Percentiles rank a stretch among this genome's conserved stretches.
Conservation (phyloP, 2,888 invertebrate genomes). For the Temnothorax ravouxi region DNA sequence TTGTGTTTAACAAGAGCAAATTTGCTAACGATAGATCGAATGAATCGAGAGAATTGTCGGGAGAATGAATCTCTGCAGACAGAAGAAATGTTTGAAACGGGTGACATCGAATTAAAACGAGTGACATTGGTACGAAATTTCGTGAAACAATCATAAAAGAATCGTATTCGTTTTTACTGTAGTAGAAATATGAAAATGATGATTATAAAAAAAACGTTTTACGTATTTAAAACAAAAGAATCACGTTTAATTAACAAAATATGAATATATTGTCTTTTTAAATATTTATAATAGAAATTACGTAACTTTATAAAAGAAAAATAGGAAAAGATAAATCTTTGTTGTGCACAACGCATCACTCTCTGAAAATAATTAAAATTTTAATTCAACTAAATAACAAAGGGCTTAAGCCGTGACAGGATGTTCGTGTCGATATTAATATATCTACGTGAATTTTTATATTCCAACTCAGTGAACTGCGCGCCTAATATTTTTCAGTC, state of each 20-base stretch:
- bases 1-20: constrained; percentile 44
- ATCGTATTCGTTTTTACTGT: background rate
- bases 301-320: background rate
- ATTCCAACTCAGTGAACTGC: too few species aligned
- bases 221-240: background rate
- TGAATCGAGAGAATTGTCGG: background rate
- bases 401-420: too few species aligned
- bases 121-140: constrained; percentile 19
- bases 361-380: background rate
- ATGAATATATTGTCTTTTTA: background rate
- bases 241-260: background rate
- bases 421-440: too few species aligned
- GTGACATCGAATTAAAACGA: constrained; percentile 12
- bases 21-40: constrained; percentile 9
- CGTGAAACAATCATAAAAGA: background rate
- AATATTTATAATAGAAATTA: background rate
- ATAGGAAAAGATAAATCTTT: background rate
- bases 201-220: background rate
- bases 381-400: background rate
- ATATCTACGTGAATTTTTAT: too few species aligned
- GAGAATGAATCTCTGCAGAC: constrained; percentile 10
- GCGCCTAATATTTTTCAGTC: too few species aligned
- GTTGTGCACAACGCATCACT: background rate
- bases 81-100: constrained; percentile 6
- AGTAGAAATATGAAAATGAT: constrained; percentile 8